Conservation (phyloP, 92 coral and sea anemone species). For the Porites divaricata region DNA sequence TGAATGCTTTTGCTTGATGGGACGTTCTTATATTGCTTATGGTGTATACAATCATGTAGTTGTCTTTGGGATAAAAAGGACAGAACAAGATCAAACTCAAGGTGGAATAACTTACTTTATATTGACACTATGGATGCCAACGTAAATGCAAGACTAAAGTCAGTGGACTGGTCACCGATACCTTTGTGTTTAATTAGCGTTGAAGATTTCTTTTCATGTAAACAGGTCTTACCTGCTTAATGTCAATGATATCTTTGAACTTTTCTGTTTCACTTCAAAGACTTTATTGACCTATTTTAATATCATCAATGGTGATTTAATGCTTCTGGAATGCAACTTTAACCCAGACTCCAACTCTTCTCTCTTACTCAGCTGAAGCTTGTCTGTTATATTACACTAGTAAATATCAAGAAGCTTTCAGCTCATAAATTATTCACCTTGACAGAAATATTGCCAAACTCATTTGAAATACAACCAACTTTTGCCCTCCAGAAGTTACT, state of each 20-base stretch:
- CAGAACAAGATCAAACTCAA: no score
- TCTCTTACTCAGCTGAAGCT: background rate
- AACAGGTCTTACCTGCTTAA: background rate
- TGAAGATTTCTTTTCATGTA: background rate
- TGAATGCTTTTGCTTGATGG: no score
- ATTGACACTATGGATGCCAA: no score
- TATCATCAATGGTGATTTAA: conserved; percentile 35
- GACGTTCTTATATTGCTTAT: no score
- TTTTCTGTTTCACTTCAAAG: background rate
- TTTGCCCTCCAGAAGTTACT: background rate
- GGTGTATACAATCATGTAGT: no score
- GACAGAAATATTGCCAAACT: conserved; percentile 37
- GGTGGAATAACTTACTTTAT: no score
- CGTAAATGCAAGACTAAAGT: no score
- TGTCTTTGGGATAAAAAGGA: no score
- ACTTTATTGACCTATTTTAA: conserved; percentile 1
- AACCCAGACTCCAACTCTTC: conserved; percentile 48
- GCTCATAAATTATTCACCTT: conserved; percentile 61
- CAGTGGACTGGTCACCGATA: background rate
- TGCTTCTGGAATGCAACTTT: conserved; percentile 60
- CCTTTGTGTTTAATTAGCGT: background rate
- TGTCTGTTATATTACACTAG: conserved; percentile 12
- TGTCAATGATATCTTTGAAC: background rate
- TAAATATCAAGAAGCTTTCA: background rate
- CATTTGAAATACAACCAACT: conserved; percentile 6